Evolutionary conservation across 2,797 vertebrate species (phyloP).

Genomic region (Eutrigla gurnardus): DNA sequence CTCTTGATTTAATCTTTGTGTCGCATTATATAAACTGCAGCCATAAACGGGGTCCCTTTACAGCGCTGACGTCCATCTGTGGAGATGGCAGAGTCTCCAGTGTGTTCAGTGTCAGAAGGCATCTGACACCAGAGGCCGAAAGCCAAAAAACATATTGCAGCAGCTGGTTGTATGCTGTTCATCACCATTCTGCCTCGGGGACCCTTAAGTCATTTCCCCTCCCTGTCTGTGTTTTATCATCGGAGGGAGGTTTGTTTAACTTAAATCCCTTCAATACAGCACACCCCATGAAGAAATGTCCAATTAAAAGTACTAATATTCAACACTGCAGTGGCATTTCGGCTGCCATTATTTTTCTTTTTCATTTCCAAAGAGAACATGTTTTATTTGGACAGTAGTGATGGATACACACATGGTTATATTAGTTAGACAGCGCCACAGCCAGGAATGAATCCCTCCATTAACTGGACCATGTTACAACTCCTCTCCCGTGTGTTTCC

Average conservation of each 20-base stretch:
- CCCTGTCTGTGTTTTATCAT: slow-evolving; percentile 50
- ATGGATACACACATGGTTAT: slow-evolving; percentile 66
- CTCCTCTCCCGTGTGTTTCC: slow-evolving; percentile 60
- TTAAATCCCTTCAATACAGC: slow-evolving; percentile 67
- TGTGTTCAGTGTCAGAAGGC: slow-evolving; percentile 61
- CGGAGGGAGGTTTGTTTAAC: slow-evolving; percentile 69
- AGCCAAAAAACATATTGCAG: slow-evolving; percentile 65
- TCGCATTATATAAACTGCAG: slow-evolving; percentile 36
- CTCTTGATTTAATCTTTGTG: slow-evolving; percentile 35
- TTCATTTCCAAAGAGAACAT: slow-evolving; percentile 49
- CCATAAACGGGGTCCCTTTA: slow-evolving; percentile 56
- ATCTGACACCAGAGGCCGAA: slow-evolving; percentile 58
- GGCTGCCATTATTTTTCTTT: slow-evolving; percentile 32
- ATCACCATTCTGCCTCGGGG: slow-evolving; percentile 63
- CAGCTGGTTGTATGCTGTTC: slow-evolving; percentile 70
- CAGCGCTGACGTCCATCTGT: slow-evolving; percentile 58
- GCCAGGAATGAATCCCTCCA: slow-evolving; percentile 74
- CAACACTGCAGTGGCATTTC: slow-evolving; percentile 36
- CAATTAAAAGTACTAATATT: slow-evolving; percentile 53
- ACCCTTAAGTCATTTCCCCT: slow-evolving; percentile 57
- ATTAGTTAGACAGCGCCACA: slow-evolving; percentile 53
- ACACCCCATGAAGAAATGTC: slow-evolving; percentile 53
- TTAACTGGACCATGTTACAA: slow-evolving; percentile 71
- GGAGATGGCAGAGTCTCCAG: slow-evolving; percentile 63
- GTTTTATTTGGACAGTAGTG: slow-evolving; percentile 61